Evolutionary conservation across 2,888 invertebrate genomes (phyloP).

Genomic region (Stratiomys singularior): DNA sequence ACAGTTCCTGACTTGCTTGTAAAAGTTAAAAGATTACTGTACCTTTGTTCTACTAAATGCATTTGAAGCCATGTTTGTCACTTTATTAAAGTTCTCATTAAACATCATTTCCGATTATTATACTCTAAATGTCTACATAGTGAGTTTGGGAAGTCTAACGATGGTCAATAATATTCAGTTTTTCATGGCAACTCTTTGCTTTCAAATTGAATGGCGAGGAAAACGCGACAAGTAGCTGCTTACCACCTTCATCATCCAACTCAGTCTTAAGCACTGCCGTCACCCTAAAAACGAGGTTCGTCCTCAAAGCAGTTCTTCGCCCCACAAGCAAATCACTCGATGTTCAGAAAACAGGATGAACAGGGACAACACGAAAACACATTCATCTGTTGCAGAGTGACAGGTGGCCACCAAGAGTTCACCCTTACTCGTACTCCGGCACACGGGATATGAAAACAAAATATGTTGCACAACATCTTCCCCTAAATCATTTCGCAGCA

Average conservation of each 20-base stretch:
- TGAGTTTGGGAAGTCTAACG: too few relatives aligned
- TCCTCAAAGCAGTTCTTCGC: too few relatives aligned
- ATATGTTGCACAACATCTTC: slow-evolving; percentile 34
- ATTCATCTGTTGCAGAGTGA: slow-evolving; percentile 15
- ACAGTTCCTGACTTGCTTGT: too few relatives aligned
- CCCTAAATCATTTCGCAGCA: not conserved
- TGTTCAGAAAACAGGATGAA: slow-evolving; percentile 2
- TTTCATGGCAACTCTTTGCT: not conserved
- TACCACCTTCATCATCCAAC: not conserved
- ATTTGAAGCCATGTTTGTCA: too few relatives aligned
- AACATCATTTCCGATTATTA: too few relatives aligned
- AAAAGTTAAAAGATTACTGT: too few relatives aligned
- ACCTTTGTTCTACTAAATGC: too few relatives aligned
- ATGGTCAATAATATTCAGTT: too few relatives aligned
- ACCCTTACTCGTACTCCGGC: not conserved
- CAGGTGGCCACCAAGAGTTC: slow-evolving; percentile 33
- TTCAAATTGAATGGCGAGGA: not conserved
- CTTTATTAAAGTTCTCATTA: too few relatives aligned
- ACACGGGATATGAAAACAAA: slow-evolving; percentile 10
- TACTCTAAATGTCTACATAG: too few relatives aligned
- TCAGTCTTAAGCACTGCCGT: not conserved
- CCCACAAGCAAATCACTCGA: slow-evolving; percentile 7
- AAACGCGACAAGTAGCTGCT: slow-evolving; percentile 9
- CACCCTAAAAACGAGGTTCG: too few relatives aligned
- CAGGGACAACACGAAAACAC: slow-evolving; percentile 19